Percentiles rank a stretch among this genome's conserved stretches.
These are phyloP conservation scores for Colletes collaris DNA, from an alignment of 2,888 invertebrate species.

Conservation along the genomic window DNA sequence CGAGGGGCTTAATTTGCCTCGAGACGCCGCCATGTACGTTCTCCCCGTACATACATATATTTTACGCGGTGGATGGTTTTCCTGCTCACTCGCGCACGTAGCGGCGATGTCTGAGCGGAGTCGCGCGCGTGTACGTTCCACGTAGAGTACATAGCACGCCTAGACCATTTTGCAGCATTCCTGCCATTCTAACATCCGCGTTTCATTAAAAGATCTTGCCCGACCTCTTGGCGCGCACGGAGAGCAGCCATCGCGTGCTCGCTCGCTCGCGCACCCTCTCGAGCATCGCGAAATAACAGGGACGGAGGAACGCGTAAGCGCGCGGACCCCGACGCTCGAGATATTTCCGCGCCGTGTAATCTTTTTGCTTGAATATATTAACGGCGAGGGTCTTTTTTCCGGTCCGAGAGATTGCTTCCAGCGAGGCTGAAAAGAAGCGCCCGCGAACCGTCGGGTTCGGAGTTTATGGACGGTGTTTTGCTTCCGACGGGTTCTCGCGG, in stretches of 20 bases:
- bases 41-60: slow-evolving; percentile 22
- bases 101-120: slow-evolving; percentile 32
- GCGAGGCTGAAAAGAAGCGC: slow-evolving; percentile 1
- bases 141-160: slow-evolving; percentile 67
- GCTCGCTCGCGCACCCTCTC: background rate
- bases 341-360: slow-evolving; percentile 51
- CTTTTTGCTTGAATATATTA: slow-evolving; percentile 54
- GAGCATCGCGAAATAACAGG: slow-evolving; percentile 16
- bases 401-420: slow-evolving; percentile 6
- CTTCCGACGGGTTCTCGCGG: background rate
- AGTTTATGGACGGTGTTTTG: background rate
- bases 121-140: slow-evolving; percentile 20
- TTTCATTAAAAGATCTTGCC: slow-evolving; percentile 79
- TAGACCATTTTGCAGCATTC: slow-evolving; percentile 79
- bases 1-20: slow-evolving; percentile 74
- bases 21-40: slow-evolving; percentile 62
- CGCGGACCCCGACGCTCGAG: slow-evolving; percentile 31
- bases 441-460: background rate
- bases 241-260: background rate
- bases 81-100: slow-evolving; percentile 10
- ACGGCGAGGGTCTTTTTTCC: slow-evolving; percentile 12
- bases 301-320: slow-evolving; percentile 31
- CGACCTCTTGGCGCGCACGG: slow-evolving; percentile 50
- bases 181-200: slow-evolving; percentile 78
- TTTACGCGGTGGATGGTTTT: slow-evolving; percentile 48